Conservation (phyloP, 2,113 vertebrate genomes). For the Ranitomeya imitator region DNA sequence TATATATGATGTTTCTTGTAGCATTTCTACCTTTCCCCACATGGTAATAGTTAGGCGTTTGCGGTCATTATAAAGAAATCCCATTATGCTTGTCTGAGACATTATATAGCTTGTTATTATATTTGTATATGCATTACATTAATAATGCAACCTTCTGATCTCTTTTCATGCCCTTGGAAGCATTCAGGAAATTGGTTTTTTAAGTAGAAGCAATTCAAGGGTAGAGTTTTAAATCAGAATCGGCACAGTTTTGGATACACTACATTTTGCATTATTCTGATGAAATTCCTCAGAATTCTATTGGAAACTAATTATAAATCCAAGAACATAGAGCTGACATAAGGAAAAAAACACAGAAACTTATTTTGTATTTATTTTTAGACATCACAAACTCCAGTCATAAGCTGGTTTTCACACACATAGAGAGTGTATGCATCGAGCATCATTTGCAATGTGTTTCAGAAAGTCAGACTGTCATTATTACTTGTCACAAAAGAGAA, state of each 20-base stretch:
- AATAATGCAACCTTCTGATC: not conserved
- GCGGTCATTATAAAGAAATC: not conserved
- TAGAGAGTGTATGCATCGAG: not conserved
- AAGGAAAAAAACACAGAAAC: not conserved
- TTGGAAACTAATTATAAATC: not conserved
- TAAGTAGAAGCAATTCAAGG: not conserved
- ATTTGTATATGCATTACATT: slow-evolving; percentile 24
- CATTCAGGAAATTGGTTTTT: not conserved
- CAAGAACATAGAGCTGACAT: not conserved
- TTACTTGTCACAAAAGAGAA: too few species aligned
- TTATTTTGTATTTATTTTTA: not conserved
- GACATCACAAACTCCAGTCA: not conserved
- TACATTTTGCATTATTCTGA: not conserved
- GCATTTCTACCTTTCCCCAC: not conserved
- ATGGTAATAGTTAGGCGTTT: not conserved
- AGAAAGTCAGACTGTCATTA: too few species aligned
- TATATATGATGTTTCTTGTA: not conserved
- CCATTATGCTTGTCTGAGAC: not conserved
- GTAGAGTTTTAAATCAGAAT: not conserved
- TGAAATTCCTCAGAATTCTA: not conserved
- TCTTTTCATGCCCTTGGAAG: slow-evolving; percentile 3
- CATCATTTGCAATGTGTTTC: too few species aligned
- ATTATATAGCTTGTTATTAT: slow-evolving; percentile 9
- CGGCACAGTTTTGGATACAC: not conserved
- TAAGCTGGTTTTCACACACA: not conserved